Conservation (phyloP, 2,113 vertebrate species). For the Egretta garzetta region DNA sequence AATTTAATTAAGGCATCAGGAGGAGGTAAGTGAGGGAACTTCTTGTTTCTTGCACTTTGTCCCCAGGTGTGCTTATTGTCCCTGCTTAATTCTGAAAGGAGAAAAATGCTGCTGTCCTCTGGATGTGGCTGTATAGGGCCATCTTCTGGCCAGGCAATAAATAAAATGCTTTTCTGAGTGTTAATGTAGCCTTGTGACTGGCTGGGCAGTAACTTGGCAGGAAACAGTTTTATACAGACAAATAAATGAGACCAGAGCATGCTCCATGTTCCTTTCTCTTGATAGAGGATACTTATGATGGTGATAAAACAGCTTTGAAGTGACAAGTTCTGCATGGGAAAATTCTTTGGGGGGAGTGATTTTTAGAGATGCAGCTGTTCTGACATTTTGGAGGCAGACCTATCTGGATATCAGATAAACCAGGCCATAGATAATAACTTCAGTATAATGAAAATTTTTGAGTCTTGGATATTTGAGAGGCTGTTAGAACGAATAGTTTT, state of each 20-base stretch:
- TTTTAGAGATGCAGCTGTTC: not conserved
- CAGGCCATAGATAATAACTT: not conserved
- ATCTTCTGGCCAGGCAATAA: slow-evolving; percentile 40
- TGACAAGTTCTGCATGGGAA: not conserved
- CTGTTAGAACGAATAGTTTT: not conserved
- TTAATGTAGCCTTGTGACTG: not conserved
- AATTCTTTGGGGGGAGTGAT: not conserved
- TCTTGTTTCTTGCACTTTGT: not conserved
- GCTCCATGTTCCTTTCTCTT: not conserved
- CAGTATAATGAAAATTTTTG: not conserved
- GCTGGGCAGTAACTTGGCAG: not conserved
- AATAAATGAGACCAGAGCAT: not conserved
- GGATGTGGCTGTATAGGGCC: not conserved
- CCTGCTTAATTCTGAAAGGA: not conserved
- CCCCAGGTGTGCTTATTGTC: not conserved
- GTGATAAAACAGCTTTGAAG: not conserved
- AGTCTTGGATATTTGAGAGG: not conserved
- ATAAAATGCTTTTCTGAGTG: not conserved
- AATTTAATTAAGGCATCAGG: not conserved
- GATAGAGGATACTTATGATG: accelerated
- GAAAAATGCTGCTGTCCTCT: not conserved
- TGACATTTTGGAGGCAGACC: not conserved
- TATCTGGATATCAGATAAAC: not conserved
- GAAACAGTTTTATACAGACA: not conserved
- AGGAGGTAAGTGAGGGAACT: not conserved